Conservation (phyloP, 1,140 invertebrate genomes). For the Nephila pilipes region DNA sequence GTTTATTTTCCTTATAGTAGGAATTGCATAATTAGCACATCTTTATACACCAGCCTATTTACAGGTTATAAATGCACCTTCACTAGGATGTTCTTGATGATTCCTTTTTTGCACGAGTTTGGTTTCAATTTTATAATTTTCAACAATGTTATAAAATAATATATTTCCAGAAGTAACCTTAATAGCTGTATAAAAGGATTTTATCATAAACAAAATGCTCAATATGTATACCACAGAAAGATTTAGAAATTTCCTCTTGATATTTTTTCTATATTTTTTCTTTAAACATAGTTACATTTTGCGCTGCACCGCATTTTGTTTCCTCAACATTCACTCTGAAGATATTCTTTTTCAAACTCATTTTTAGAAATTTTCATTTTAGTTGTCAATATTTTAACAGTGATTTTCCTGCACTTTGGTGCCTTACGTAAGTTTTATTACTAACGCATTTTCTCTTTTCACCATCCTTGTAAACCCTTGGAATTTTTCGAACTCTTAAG, state of each 20-base stretch:
- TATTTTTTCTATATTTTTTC: constrained; percentile 96
- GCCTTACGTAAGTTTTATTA: no score
- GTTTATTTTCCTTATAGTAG: constrained; percentile 97
- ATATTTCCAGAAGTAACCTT: constrained; percentile 98
- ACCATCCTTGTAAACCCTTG: no score
- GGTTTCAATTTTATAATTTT: constrained; percentile 98
- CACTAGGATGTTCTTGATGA: constrained; percentile 94
- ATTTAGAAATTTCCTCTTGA: constrained; percentile 90
- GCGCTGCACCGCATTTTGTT: constrained; percentile 96
- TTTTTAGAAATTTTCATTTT: constrained; percentile 98
- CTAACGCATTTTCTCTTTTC: no score
- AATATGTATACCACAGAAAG: constrained; percentile 97
- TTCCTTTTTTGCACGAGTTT: constrained; percentile 99
- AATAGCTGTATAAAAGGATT: constrained; percentile 98
- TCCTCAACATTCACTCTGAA: constrained; percentile 95
- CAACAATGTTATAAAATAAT: constrained; percentile 99
- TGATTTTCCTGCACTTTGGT: constrained; percentile 93
- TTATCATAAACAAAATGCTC: constrained; percentile 99
- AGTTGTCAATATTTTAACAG: constrained; percentile 93
- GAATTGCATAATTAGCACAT: constrained; percentile 97
- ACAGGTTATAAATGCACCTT: constrained; percentile 99
- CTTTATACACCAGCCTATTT: constrained; percentile 95
- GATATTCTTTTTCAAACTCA: constrained; percentile 95
- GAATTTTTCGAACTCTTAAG: no score
- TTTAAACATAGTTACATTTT: constrained; percentile 93